Evolutionary conservation across 2,797 vertebrate genomes (phyloP).

Genomic region (Leptodactylus fallax): DNA sequence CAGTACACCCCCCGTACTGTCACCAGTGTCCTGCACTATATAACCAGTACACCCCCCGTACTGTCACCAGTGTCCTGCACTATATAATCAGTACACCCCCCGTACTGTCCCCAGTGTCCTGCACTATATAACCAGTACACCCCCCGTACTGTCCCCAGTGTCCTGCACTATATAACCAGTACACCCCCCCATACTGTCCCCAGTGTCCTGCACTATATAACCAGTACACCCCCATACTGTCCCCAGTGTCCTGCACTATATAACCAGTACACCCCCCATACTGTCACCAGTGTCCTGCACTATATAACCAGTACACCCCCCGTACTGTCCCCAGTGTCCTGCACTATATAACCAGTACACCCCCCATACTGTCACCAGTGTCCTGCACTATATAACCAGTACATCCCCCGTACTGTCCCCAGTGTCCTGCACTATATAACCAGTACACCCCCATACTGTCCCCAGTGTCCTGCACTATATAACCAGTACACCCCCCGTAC

Average conservation of each 20-base stretch:
- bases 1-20: neutral
- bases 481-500: neutral
- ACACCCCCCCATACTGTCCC: neutral
- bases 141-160: neutral
- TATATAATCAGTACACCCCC: neutral
- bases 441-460: no score
- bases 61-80: no score
- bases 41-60: neutral
- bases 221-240: neutral
- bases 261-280: neutral
- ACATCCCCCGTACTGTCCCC: neutral
- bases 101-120: neutral
- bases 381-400: neutral
- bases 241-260: no score
- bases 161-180: neutral
- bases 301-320: neutral
- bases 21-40: no score
- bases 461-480: no score
- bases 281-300: no score
- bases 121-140: neutral
- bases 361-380: neutral
- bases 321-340: no score
- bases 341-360: no score
- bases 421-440: no score
- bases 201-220: no score